Evolutionary conservation across 2,888 invertebrate species (phyloP).

Genomic region (Nomada lathburiana): DNA sequence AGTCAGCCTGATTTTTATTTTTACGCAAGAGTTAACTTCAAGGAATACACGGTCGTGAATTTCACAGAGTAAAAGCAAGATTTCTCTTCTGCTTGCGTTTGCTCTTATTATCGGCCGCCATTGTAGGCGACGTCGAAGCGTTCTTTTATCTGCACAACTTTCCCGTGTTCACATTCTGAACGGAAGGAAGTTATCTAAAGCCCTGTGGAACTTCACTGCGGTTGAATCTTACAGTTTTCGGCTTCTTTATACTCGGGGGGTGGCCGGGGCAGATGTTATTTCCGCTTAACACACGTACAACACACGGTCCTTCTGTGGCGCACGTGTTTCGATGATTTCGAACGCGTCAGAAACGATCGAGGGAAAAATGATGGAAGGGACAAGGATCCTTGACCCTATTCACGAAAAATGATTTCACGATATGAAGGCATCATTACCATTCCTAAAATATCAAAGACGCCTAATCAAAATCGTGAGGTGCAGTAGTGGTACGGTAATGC

Average conservation of each 20-base stretch:
- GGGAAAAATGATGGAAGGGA: conserved; percentile 14
- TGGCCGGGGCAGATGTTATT: conserved; percentile 79
- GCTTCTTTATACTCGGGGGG: conserved; percentile 59
- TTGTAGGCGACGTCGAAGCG: conserved; percentile 29
- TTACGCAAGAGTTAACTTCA: conserved; percentile 16
- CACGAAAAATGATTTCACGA: neutral
- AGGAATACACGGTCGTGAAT: conserved; percentile 25
- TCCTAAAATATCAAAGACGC: neutral
- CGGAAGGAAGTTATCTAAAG: conserved; percentile 55
- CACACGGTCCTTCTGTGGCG: conserved; percentile 42
- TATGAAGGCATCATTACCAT: neutral
- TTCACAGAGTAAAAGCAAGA: conserved; percentile 32
- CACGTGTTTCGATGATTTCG: conserved; percentile 67
- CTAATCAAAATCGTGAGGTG: neutral
- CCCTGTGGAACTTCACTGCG: conserved; percentile 31
- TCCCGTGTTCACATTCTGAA: conserved; percentile 14
- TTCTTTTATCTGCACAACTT: conserved; percentile 25
- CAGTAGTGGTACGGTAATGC: neutral
- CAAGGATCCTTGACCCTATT: conserved; percentile 34
- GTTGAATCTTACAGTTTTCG: conserved; percentile 56
- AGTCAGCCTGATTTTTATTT: neutral
- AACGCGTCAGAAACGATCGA: conserved; percentile 47
- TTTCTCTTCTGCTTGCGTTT: conserved; percentile 35
- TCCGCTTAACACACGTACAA: conserved; percentile 68
- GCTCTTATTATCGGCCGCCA: conserved; percentile 37